Conservation (phyloP, 2,797 vertebrate species). For the Nyctibius grandis region DNA sequence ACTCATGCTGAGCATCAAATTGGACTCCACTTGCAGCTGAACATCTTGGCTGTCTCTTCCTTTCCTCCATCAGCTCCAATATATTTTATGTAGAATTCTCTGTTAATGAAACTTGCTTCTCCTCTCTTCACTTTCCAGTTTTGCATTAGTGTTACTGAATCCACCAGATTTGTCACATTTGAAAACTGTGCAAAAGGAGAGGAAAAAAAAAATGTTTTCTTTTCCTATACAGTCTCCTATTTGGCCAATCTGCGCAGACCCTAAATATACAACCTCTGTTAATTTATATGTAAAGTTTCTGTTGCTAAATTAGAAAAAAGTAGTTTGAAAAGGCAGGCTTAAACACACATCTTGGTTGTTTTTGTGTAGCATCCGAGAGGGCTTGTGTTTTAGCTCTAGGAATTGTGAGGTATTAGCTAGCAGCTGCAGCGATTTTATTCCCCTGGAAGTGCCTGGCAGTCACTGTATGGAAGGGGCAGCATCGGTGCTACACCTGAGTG, state of each 20-base stretch:
- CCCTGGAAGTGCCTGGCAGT: not conserved
- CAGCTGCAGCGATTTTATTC: not conserved
- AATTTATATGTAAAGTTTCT: not conserved
- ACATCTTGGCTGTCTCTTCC: slow-evolving; percentile 38
- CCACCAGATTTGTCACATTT: not conserved
- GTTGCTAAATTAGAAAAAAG: not conserved
- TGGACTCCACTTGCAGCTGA: slow-evolving; percentile 63
- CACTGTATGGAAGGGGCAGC: not conserved
- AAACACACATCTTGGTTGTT: not conserved
- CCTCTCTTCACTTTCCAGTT: not conserved
- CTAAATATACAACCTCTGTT: not conserved
- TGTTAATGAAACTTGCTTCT: slow-evolving; percentile 30
- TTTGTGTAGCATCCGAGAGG: not conserved
- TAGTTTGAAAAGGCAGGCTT: not conserved
- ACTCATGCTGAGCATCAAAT: slow-evolving; percentile 60
- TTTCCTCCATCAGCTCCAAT: slow-evolving; percentile 15
- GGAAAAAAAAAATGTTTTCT: not conserved
- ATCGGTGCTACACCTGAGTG: not conserved
- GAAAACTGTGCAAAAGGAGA: not conserved
- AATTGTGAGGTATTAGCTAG: not conserved
- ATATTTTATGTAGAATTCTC: slow-evolving; percentile 40
- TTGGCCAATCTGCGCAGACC: not conserved
- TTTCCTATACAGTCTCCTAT: not conserved
- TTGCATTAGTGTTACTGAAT: not conserved
- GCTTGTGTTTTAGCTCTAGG: not conserved